Base-by-base conservation (phyloP, 2,113 vertebrate species). In the Oreocharis arfaki region DNA sequence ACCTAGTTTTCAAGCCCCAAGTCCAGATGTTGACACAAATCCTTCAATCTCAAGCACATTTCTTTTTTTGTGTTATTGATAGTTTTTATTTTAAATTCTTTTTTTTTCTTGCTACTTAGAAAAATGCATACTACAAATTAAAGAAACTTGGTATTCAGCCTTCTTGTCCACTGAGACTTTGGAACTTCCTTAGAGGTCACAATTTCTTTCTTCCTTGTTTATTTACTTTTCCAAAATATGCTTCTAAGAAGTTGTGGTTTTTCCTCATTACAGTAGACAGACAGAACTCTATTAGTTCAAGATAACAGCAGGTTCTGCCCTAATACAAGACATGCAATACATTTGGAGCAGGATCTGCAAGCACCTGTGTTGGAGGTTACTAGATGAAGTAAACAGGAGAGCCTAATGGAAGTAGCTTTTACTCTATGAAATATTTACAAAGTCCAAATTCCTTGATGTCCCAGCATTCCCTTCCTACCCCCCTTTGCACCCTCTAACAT, bases 1-100 rank as follows among this genome's bases (percentile, higher is more conserved):
- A 87, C 60, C 49, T 55, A 67, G 60, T 70, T 93, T 96, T 95
- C 88, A 95, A 87, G 55, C 61, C 49, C 11, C 52, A 55, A 60
- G 44, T 88, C 89, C 96, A 95, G 90, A 88, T 92, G 92, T 69
- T 87, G 84, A 85, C 76, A 94, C 78, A 96, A 93, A 93, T 75
- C 60, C 60, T 79, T 84, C 35, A 85, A 63, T 52, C 33, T 89
- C 37, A 47, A 89, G 24, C n/a, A 71, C 7, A 23, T 90, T 91
- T 88, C 9, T 84, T 68, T 89, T 27, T 53, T 80, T 50, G 32
- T 44, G 16, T 24, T 89, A 67, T 30, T 82, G 47, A 46, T 50
- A 27, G 2, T 1, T 92, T 84, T 79, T 73, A 50, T 80, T 85
- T 69, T 53, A 33, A 32, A 49, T 56, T 37, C 46, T 10, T 52